These are phyloP conservation scores for Fratercula arctica DNA, from an alignment of 2,797 vertebrate genomes.

Conservation along the genomic window DNA sequence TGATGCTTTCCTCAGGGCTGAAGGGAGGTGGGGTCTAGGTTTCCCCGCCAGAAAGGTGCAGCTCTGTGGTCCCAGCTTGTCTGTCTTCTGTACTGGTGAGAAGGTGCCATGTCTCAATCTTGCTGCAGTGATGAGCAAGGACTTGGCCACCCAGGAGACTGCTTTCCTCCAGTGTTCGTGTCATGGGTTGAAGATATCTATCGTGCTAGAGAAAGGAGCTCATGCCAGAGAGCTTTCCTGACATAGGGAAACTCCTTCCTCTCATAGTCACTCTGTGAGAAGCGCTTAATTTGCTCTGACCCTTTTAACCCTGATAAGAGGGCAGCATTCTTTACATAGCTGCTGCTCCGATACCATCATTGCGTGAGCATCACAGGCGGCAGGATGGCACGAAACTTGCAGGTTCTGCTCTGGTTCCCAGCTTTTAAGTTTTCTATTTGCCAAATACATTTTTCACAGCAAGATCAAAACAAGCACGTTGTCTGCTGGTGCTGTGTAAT, in stretches of 20 bases:
- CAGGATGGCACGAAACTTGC: background rate
- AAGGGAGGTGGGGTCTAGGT: background rate
- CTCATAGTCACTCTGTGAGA: background rate
- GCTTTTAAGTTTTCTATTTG: background rate
- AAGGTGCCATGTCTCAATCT: background rate
- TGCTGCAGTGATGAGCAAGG: background rate
- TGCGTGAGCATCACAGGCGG: fast-evolving
- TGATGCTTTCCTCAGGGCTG: background rate
- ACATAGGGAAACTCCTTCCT: background rate
- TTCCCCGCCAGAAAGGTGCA: background rate
- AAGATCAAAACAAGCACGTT: fast-evolving
- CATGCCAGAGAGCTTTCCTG: background rate
- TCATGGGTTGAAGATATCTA: background rate
- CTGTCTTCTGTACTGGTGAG: background rate
- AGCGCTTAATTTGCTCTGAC: background rate
- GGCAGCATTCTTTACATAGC: background rate
- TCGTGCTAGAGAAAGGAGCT: background rate
- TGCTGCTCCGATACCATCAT: background rate
- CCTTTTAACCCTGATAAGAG: background rate
- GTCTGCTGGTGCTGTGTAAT: background rate
- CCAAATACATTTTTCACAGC: fast-evolving
- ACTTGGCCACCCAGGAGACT: background rate
- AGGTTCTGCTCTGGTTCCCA: background rate
- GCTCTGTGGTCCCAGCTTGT: background rate
- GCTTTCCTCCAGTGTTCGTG: background rate